Base-by-base conservation (phyloP, 2,888 invertebrate species). In the Melieria picta region DNA sequence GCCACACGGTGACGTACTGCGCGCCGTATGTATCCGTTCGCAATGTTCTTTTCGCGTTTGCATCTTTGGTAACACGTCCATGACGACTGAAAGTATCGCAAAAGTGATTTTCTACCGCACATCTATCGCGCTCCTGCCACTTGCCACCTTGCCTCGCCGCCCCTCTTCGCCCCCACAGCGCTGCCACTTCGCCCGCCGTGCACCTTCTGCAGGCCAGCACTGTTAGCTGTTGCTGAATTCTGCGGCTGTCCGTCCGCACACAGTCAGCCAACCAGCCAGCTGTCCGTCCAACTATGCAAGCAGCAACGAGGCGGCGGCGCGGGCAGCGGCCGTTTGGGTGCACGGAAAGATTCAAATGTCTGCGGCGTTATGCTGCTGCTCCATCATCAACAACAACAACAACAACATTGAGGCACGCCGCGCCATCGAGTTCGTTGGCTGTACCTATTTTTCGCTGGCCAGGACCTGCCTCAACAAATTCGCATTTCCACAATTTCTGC, bases 381-480 rank as follows among this genome's bases (percentile, higher is more conserved):
- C 50, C 47, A 68, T 57, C 65, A 62, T 72, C 76, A 76, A 74
- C 66, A 47, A 64, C 56, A 62, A 16, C 16, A 16, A 30, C 30
- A 30, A 30, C 30, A 30, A 30, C 30, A 30, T 66, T 30, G 65
- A 69, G 30, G 30, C 30, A 30, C 30, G 30, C 30, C 30, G 30
- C 30, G 30, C 30, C 30, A 74, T 76, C 69, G 80, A 81, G 84
- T 84, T 84, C 84, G 83, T 84, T 84, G 85, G 84, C 84, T 84
- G 84, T 84, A 84, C 84, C 84, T 84, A 85, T 83, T 81, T 81
- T 81, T 78, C 81, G 77, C 64, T 77, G 77, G 80, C 80, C 83
- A 84, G 85, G 84, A 84, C 84, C 84, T 84, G 83, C 85, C 84
- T 84, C 84, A 84, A 84, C 81, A 83, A 79, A 74, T 78, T 80